Percentiles rank a stretch among this genome's conserved stretches.
Evolutionary conservation across 2,888 invertebrate genomes (phyloP).

Genomic region (Himalopsyche anomala): DNA sequence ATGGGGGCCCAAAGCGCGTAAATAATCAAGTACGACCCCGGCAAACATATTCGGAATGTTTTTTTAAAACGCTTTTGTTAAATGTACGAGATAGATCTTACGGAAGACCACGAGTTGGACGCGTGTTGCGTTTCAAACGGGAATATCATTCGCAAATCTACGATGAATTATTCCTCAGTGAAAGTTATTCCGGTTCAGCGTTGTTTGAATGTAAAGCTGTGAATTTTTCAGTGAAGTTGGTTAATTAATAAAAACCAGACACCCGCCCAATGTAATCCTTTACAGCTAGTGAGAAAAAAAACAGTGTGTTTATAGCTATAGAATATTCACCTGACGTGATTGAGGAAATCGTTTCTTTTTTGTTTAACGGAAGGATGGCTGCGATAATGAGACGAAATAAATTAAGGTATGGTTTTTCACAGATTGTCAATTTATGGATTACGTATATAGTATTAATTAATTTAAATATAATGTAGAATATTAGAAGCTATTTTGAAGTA

Average conservation of each 20-base stretch:
- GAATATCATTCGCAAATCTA: background rate
- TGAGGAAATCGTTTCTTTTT: background rate
- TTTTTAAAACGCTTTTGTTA: background rate
- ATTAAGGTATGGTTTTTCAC: background rate
- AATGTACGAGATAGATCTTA: background rate
- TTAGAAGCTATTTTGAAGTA: slow-evolving; percentile 13
- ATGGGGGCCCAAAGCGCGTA: background rate
- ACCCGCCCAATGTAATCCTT: slow-evolving; percentile 8
- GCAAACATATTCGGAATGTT: background rate
- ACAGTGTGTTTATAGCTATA: background rate
- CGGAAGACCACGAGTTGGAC: slow-evolving; percentile 18
- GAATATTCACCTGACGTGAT: background rate
- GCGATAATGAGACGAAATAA: background rate
- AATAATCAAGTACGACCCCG: background rate
- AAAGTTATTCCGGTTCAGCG: background rate
- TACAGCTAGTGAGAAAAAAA: background rate
- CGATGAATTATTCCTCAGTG: background rate
- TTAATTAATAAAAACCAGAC: background rate
- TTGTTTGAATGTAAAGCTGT: background rate
- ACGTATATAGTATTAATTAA: background rate
- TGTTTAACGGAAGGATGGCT: background rate
- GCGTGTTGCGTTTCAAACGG: slow-evolving; percentile 6
- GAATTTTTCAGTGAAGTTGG: background rate
- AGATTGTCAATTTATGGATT: background rate
- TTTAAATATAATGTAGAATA: background rate